Evolutionary conservation across 2,888 invertebrate species (phyloP), one percentile per base, ranked within the genome.

Genomic region (Dascillus cervinus): DNA sequence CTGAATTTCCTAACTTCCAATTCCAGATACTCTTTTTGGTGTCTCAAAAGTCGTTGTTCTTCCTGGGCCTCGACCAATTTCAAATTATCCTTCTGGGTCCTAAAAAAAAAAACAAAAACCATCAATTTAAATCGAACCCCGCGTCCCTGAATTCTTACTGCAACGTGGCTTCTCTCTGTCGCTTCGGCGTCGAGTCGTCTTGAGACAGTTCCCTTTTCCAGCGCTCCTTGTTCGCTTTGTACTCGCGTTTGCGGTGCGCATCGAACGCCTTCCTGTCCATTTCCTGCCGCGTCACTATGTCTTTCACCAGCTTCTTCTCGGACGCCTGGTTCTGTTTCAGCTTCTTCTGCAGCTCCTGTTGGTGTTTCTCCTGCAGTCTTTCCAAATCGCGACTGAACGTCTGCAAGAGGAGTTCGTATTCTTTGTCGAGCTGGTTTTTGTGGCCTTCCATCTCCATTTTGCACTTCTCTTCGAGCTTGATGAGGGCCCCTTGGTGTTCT

Each of bases 371-470:
- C 67, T 86, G 85, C 43, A 94, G 70, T 57, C 86, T 82, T 58
- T 92, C 91, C 48, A 96, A 72, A 58, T 98, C 97, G 53, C 92
- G 78, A 50, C 85, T 84, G 59, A 95, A 91, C 58, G 86, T 89
- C 62, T 88, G 85, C 56, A 95, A 72, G 47, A 96, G 72, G 52
- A 82, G 82, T 64, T 97, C 96, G 63, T 96, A 95, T 67, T 98
- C 98, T 60, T 92, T 88, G 66, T 98, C 97, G 46, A 97, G 73
- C 58, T 87, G 82, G 56, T 83, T 79, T 67, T 96, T 94, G 68
- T 97, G 92, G 54, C 86, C 86, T 59, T 97, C 96, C 80, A 97
- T 90, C 69, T 98, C 97, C 54, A 88, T 80, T 66, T 89, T 85
- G 70, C 95, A 95, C 54, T 86, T 84, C 64, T 94, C 92, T 65